phyloP scores from a whole-genome alignment of 2,113 vertebrate species.

The Indri indri region DNA sequence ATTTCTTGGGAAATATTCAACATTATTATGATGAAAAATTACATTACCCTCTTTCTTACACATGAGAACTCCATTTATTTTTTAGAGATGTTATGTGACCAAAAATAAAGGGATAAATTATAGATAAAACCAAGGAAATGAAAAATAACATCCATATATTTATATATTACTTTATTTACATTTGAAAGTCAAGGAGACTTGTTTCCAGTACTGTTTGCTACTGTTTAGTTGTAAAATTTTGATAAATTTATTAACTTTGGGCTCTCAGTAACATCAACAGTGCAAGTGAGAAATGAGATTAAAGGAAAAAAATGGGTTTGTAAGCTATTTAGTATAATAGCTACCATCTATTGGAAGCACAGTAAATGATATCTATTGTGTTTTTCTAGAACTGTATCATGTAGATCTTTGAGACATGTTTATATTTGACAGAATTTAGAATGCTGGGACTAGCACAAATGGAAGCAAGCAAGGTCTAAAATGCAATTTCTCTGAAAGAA shows the following conservation, averaged over 20 bases:
- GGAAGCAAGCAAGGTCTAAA: not conserved
- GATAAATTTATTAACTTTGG: not conserved
- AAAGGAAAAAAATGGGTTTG: not conserved
- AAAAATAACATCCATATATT: not conserved
- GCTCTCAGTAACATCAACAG: not conserved
- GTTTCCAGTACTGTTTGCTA: not conserved
- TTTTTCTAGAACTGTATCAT: not conserved
- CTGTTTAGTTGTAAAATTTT: not conserved
- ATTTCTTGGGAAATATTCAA: conserved; percentile 42
- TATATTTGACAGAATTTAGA: not conserved
- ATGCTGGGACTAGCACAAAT: not conserved
- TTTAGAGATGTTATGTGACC: not conserved
- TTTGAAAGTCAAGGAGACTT: not conserved
- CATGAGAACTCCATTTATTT: not conserved
- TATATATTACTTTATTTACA: not conserved
- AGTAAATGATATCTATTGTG: not conserved
- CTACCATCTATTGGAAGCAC: not conserved
- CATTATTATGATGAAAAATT: conserved; percentile 3
- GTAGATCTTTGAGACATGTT: not conserved
- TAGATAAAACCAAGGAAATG: not conserved
- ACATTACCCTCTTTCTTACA: not conserved
- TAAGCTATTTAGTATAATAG: not conserved
- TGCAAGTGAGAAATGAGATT: not conserved
- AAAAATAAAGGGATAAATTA: not conserved
- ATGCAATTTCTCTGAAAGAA: not conserved